phyloP scores from a whole-genome alignment of 2,888 invertebrate species.

The Andrena fulva region DNA sequence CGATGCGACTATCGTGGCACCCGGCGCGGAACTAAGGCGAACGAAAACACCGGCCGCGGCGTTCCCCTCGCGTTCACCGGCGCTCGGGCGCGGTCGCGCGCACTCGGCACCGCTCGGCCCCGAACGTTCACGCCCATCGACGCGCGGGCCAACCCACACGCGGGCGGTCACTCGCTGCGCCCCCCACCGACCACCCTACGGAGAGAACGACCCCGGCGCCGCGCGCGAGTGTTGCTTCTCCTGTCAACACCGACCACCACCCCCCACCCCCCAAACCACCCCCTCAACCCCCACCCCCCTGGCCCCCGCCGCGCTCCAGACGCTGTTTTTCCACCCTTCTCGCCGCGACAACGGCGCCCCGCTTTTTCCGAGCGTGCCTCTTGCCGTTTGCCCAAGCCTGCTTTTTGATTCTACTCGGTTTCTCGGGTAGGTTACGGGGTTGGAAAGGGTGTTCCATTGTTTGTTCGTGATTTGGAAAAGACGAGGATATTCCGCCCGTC shows the following conservation, averaged over 20 bases:
- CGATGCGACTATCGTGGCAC: conserved; percentile 84
- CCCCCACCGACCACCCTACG: conserved; percentile 18
- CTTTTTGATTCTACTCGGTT: not conserved
- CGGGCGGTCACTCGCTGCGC: conserved; percentile 80
- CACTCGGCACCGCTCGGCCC: conserved; percentile 64
- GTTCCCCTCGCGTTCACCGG: conserved; percentile 79
- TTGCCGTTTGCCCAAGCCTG: not conserved
- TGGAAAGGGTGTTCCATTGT: no score
- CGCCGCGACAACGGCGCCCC: not conserved
- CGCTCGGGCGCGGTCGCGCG: conserved; percentile 63
- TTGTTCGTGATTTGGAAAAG: no score
- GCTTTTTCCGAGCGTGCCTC: not conserved
- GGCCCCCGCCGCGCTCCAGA: not conserved
- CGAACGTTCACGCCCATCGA: conserved; percentile 71
- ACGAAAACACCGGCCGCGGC: conserved; percentile 80
- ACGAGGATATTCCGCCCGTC: no score
- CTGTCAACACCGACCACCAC: conserved; percentile 50
- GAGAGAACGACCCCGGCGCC: conserved; percentile 33
- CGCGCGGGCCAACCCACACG: conserved; percentile 76
- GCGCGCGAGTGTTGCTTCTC: conserved; percentile 30
- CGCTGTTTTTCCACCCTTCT: not conserved
- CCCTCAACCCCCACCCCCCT: not conserved
- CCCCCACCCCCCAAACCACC: not conserved
- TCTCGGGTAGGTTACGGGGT: not conserved
- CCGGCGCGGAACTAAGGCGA: conserved; percentile 84